phyloP scores from a whole-genome alignment of 2,113 vertebrate species.

The Tauraco erythrolophus region DNA sequence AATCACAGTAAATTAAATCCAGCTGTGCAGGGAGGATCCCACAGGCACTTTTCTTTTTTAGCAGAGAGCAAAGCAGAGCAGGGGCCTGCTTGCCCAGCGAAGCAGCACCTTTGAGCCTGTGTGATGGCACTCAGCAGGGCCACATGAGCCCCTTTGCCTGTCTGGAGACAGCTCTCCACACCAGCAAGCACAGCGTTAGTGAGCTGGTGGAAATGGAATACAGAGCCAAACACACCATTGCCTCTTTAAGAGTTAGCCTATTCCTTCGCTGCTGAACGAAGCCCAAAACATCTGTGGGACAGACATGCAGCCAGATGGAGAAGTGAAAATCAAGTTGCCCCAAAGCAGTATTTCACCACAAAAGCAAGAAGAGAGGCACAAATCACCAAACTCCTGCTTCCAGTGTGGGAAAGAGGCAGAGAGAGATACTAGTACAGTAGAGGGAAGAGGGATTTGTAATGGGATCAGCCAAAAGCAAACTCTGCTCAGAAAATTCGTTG shows the following conservation, averaged over 20 bases:
- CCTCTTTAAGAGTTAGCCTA: neutral
- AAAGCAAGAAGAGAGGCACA: neutral
- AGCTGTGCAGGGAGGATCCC: neutral
- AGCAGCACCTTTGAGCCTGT: neutral
- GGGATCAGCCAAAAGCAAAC: neutral
- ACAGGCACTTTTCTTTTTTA: neutral
- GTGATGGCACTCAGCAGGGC: neutral
- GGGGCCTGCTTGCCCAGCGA: neutral
- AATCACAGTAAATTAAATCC: constrained; percentile 19
- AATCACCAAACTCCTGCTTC: neutral
- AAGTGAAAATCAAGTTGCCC: neutral
- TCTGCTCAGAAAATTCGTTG: neutral
- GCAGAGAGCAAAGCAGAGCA: neutral
- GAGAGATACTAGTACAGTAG: neutral
- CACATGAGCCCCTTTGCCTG: accelerated
- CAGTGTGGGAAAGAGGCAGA: neutral
- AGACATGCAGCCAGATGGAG: neutral
- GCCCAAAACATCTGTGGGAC: neutral
- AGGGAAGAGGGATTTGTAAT: neutral
- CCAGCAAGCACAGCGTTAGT: neutral
- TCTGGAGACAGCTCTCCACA: neutral
- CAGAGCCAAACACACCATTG: neutral
- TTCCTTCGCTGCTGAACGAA: neutral
- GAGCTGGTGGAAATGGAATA: neutral
- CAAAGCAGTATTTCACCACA: neutral